These are phyloP conservation scores for Lytechinus pictus DNA, from an alignment of 35 echinoderm and acorn worm species.

Conservation along the genomic window DNA sequence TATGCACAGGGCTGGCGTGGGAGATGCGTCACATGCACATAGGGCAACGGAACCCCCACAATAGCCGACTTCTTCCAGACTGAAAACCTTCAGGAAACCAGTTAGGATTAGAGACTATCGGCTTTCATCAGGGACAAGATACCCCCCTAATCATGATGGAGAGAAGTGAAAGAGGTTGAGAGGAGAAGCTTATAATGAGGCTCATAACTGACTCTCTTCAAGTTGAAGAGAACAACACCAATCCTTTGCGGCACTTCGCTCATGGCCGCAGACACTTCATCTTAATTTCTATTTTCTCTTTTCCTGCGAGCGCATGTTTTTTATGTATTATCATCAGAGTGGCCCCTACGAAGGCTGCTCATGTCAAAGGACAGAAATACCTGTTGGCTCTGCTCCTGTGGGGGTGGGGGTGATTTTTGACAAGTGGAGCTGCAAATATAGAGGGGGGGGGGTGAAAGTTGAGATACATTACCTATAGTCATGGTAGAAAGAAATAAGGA, in stretches of 20 bases:
- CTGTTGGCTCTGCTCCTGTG: conserved; percentile 19
- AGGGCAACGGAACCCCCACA: conserved; percentile 12
- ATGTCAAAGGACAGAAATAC: conserved; percentile 10
- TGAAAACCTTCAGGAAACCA: conserved; percentile 40
- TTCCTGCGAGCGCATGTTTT: conserved; percentile 29
- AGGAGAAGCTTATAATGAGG: conserved; percentile 2
- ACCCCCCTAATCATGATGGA: conserved; percentile 16
- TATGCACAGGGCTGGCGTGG: conserved; percentile 8
- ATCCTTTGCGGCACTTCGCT: conserved; percentile 38
- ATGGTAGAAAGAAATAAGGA: conserved; percentile 74
- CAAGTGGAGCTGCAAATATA: conserved; percentile 25
- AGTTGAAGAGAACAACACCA: neutral
- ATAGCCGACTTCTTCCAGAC: neutral
- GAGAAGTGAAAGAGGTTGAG: conserved; percentile 20
- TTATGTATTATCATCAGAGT: conserved; percentile 4
- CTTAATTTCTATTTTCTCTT: conserved; percentile 51
- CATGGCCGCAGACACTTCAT: conserved; percentile 46
- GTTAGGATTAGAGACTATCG: conserved; percentile 50
- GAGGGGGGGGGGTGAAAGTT: conserved; percentile 22
- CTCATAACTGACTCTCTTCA: conserved; percentile 20
- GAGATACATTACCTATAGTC: conserved; percentile 62
- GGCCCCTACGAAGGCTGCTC: neutral
- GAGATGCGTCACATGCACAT: conserved; percentile 16
- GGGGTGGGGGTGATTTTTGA: conserved; percentile 14
- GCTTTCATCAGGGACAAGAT: conserved; percentile 45